Conservation (phyloP, 92 coral and sea anemone genomes). For the Zoanthus sansibaricus region DNA sequence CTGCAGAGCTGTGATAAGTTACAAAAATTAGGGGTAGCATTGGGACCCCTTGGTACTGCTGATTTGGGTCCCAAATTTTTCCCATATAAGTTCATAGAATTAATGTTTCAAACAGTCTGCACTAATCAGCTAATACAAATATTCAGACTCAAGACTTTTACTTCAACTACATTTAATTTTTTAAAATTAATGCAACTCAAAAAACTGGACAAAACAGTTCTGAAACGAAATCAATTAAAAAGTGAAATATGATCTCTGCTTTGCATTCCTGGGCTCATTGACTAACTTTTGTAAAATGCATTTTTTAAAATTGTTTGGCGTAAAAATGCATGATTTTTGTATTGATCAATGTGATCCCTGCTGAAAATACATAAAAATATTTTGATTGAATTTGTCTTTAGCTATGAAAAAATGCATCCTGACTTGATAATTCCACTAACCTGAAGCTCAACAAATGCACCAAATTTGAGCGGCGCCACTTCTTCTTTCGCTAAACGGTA, state of each 20-base stretch:
- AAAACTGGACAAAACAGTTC: neutral
- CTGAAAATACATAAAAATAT: constrained; percentile 11
- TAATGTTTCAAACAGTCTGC: neutral
- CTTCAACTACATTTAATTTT: neutral
- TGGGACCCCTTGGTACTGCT: neutral
- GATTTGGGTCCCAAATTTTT: neutral
- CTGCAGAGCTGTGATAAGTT: constrained; percentile 17
- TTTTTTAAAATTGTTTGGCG: neutral
- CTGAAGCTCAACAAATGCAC: constrained; percentile 41
- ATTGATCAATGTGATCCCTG: neutral
- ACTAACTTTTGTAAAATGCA: neutral
- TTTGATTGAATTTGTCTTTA: neutral
- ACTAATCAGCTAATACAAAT: neutral
- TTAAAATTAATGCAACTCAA: neutral
- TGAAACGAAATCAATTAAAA: neutral
- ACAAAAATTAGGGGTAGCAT: neutral
- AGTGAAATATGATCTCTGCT: neutral
- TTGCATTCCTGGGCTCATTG: neutral
- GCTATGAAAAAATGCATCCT: neutral
- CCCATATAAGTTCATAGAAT: neutral
- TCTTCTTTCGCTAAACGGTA: constrained; percentile 47
- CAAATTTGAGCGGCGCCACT: constrained; percentile 41
- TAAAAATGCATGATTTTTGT: neutral
- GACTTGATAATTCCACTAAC: constrained; percentile 40
- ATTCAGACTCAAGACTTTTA: neutral